These are phyloP conservation scores for Ophion ellenae DNA, from an alignment of 2,888 invertebrate species.

Conservation along the genomic window DNA sequence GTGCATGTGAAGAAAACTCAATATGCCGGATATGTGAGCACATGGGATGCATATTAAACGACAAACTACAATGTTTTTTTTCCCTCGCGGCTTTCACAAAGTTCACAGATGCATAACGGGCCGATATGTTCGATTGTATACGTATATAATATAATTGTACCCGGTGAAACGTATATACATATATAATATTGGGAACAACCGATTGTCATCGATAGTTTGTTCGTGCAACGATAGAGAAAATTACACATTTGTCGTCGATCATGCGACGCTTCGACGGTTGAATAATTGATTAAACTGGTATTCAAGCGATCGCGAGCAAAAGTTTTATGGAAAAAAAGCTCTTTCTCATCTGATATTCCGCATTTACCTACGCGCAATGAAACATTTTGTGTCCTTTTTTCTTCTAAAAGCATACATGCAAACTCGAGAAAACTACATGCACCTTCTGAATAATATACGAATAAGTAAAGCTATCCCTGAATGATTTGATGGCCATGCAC, in stretches of 20 bases:
- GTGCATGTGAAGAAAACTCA: slow-evolving; percentile 1
- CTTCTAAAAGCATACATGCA: slow-evolving; percentile 6
- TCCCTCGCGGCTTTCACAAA: slow-evolving; percentile 25
- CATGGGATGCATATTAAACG: slow-evolving; percentile 34
- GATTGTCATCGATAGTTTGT: slow-evolving; percentile 1
- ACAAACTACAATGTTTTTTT: slow-evolving; percentile 7
- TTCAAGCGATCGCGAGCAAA: not conserved
- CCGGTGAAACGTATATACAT: not conserved
- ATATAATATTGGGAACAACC: not conserved
- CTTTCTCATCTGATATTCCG: not conserved
- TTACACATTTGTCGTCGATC: not conserved
- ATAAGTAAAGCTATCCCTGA: slow-evolving; percentile 1
- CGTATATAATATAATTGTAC: not conserved
- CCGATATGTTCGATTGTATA: slow-evolving; percentile 14
- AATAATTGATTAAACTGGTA: slow-evolving; percentile 26
- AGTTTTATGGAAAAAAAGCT: slow-evolving; percentile 20
- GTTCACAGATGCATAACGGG: slow-evolving; percentile 50
- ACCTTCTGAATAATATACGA: not conserved
- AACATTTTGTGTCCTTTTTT: not conserved
- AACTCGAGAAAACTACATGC: not conserved
- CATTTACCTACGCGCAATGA: not conserved
- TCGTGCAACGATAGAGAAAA: slow-evolving; percentile 25
- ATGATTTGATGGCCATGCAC: slow-evolving; percentile 21
- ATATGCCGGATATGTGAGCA: slow-evolving; percentile 3
- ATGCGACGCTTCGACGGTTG: slow-evolving; percentile 14